A percentile compares a stretch with the other conserved stretches of the same genome.
These are phyloP conservation scores for Platanista minor DNA, from an alignment of 2,113 vertebrate genomes.

Conservation along the genomic window DNA sequence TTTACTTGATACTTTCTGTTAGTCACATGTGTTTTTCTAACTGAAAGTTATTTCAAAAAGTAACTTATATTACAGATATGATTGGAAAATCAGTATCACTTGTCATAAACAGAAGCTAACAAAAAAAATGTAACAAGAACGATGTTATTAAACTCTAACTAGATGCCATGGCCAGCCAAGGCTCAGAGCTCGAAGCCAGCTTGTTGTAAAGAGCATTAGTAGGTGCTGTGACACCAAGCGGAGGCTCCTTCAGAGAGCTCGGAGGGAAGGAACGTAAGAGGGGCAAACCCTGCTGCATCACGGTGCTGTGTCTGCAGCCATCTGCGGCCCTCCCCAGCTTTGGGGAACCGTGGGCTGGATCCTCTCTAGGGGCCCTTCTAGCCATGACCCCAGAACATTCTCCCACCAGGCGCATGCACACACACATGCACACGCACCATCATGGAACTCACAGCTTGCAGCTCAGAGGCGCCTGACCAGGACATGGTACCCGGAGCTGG, in stretches of 20 bases:
- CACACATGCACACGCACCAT: background rate
- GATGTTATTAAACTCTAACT: background rate
- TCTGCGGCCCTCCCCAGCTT: background rate
- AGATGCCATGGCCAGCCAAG: background rate
- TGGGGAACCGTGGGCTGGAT: background rate
- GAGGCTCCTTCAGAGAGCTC: background rate
- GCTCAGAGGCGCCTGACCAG: background rate
- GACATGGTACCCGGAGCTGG: background rate
- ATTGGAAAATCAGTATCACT: background rate
- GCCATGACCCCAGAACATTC: background rate
- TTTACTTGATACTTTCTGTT: background rate
- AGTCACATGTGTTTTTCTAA: background rate
- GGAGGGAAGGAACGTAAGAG: accelerated
- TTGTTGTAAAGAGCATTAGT: background rate
- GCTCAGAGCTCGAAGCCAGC: background rate
- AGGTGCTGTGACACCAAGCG: background rate
- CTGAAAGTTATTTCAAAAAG: background rate
- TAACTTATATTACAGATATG: background rate
- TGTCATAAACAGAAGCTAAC: background rate
- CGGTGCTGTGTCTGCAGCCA: background rate
- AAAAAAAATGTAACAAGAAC: background rate
- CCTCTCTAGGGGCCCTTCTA: background rate
- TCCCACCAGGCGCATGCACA: background rate
- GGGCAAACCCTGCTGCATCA: background rate
- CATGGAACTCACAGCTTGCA: background rate